phyloP scores from a whole-genome alignment of 2,113 vertebrate species.

The Lophotis ruficrista region DNA sequence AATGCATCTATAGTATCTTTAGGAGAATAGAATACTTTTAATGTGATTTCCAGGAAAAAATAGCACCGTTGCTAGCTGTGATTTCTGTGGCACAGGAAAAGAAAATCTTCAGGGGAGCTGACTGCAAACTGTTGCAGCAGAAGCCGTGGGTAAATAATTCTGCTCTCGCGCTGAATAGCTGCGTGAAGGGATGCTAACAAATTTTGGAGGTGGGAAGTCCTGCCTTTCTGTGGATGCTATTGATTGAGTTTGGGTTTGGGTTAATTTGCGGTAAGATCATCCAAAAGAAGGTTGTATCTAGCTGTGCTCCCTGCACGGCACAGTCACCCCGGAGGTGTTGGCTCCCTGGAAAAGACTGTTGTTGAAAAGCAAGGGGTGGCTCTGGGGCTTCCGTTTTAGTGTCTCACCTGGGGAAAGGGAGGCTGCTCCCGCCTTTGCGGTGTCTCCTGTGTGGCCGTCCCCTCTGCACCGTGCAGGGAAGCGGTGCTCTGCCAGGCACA shows the following conservation, averaged over 20 bases:
- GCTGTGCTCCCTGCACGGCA: neutral
- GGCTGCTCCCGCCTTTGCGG: neutral
- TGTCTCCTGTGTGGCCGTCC: accelerated
- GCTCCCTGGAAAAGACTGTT: neutral
- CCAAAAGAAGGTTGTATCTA: neutral
- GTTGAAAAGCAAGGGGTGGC: neutral
- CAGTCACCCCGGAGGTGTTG: accelerated
- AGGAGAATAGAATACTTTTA: neutral
- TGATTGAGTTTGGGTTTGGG: neutral
- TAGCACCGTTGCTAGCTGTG: neutral
- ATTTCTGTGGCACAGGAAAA: neutral
- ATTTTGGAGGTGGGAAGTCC: neutral
- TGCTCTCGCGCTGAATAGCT: neutral
- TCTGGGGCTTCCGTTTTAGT: neutral
- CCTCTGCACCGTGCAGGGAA: neutral
- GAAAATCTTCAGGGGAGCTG: neutral
- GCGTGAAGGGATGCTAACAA: neutral
- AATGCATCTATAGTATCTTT: neutral
- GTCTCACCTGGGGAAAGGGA: neutral
- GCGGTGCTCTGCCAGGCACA: neutral
- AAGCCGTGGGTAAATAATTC: neutral
- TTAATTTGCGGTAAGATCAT: neutral
- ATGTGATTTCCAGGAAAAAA: neutral
- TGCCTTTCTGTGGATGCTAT: neutral
- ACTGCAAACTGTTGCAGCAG: accelerated